These are phyloP conservation scores for Colossoma macropomum DNA, from an alignment of 2,113 vertebrate genomes.

Conservation along the genomic window DNA sequence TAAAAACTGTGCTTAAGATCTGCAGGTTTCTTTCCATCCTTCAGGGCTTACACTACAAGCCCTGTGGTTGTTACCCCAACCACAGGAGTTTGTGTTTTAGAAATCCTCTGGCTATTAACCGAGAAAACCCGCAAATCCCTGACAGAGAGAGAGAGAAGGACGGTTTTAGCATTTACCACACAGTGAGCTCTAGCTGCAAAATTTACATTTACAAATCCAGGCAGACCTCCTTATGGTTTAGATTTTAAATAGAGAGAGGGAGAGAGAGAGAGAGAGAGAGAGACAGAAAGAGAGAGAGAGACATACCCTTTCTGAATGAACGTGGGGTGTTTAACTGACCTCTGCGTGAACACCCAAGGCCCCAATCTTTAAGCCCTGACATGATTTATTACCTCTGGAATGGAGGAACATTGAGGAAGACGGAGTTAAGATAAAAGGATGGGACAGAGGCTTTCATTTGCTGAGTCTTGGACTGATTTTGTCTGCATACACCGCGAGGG, in stretches of 20 bases:
- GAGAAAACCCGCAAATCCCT: background rate
- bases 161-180: background rate
- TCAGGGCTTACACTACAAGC: conserved; percentile 1
- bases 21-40: background rate
- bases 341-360: conserved; percentile 8
- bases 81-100: background rate
- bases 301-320: background rate
- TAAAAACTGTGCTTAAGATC: background rate
- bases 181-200: background rate
- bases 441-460: conserved; percentile 48
- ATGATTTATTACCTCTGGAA: conserved; percentile 55
- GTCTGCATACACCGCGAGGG: background rate
- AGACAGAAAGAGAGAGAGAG: background rate
- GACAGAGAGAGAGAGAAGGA: background rate
- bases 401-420: conserved; percentile 46
- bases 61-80: background rate
- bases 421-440: conserved; percentile 42
- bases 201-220: conserved; percentile 10
- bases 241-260: conserved; percentile 15
- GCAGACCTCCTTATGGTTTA: background rate
- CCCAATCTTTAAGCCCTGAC: conserved; percentile 35
- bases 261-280: conserved; percentile 20
- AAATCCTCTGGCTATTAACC: conserved; percentile 4
- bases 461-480: background rate
- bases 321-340: conserved; percentile 33